Percentiles rank a stretch among this genome's conserved stretches.
Conservation (phyloP, 2,113 vertebrate genomes). For the Chiloscyllium plagiosum region DNA sequence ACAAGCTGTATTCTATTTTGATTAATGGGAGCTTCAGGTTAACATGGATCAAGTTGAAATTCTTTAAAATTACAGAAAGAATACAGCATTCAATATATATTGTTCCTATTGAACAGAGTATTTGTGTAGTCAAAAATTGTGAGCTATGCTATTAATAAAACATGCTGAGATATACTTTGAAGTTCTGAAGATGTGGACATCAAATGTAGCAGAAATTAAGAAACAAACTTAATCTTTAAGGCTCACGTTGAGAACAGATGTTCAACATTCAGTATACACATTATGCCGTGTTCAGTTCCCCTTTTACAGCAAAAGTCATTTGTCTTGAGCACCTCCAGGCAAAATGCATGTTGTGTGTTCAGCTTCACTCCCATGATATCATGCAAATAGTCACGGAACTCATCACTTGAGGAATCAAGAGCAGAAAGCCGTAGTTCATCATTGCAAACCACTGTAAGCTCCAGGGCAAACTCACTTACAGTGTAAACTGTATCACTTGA, state of each 20-base stretch:
- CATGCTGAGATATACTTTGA: background rate
- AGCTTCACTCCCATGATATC: background rate
- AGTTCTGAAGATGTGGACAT: background rate
- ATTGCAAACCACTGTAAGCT: background rate
- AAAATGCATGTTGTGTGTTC: background rate
- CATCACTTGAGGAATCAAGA: background rate
- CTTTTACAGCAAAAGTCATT: background rate
- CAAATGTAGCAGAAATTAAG: background rate
- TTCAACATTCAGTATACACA: background rate
- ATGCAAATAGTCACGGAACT: background rate
- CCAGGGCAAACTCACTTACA: background rate
- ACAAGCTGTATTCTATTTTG: background rate
- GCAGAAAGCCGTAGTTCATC: background rate
- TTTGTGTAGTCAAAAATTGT: background rate
- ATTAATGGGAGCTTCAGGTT: background rate
- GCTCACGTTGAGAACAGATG: background rate
- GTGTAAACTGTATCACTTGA: background rate
- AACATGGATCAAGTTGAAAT: background rate
- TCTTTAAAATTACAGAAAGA: background rate
- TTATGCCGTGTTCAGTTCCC: background rate
- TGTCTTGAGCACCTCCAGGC: background rate
- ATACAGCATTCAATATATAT: background rate
- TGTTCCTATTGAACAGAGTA: background rate
- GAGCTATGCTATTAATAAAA: background rate
- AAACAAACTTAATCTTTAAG: background rate